A percentile compares a stretch with the other conserved stretches of the same genome.
Evolutionary conservation across 2,888 invertebrate genomes (phyloP).

Genomic region (Standfussiana lucernea): DNA sequence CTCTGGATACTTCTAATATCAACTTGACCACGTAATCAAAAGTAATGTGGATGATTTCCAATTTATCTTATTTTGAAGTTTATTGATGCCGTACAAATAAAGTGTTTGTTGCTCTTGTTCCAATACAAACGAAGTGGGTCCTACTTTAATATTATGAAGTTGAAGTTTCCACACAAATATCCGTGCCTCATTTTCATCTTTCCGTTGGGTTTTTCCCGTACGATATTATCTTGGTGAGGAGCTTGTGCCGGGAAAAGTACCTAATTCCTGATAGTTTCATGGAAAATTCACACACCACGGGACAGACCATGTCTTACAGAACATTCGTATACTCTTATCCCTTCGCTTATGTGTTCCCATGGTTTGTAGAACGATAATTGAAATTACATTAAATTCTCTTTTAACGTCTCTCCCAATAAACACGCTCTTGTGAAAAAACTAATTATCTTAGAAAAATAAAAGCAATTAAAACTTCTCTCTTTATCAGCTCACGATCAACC

Average conservation of each 20-base stretch:
- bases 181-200: background rate
- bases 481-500: background rate
- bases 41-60: background rate
- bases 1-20: background rate
- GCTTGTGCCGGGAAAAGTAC: background rate
- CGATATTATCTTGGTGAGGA: background rate
- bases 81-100: conserved; percentile 20
- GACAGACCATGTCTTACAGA: background rate
- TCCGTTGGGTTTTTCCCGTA: background rate
- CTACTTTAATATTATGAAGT: background rate
- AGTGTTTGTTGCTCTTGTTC: conserved; percentile 2
- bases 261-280: background rate
- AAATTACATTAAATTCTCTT: background rate
- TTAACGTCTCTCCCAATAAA: background rate
- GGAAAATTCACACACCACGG: no score
- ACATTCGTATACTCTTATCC: background rate
- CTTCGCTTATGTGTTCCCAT: no score
- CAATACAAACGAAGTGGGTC: conserved; percentile 1
- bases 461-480: conserved; percentile 18
- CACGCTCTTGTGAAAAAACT: conserved; percentile 15
- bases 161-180: background rate
- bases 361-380: background rate
- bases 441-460: conserved; percentile 1
- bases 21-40: background rate
- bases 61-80: background rate